phyloP scores from a whole-genome alignment of 2,113 vertebrate species.

The Pangasianodon gigas region DNA sequence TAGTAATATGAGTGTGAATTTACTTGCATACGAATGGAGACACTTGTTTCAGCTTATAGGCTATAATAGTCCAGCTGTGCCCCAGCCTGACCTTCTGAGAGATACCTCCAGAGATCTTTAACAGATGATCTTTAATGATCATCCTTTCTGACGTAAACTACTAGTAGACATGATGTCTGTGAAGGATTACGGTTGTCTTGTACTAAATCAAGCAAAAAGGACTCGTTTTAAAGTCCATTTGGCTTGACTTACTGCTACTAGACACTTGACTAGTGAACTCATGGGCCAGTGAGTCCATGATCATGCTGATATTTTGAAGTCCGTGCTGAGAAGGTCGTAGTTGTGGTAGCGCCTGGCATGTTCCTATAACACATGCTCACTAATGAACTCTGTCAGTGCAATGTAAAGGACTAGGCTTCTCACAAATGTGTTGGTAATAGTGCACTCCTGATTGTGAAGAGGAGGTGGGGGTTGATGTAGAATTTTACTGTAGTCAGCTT shows the following conservation, averaged over 20 bases:
- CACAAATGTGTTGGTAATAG: constrained; percentile 6
- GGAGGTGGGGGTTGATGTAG: background rate
- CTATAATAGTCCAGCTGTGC: background rate
- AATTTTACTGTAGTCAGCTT: background rate
- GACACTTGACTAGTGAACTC: constrained; percentile 20
- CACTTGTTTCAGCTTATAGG: background rate
- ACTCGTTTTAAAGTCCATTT: background rate
- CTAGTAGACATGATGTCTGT: background rate
- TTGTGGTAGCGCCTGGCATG: background rate
- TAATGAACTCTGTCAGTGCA: constrained; percentile 48
- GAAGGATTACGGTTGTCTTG: background rate
- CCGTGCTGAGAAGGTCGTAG: constrained; percentile 11
- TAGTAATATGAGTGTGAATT: background rate
- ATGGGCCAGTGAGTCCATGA: constrained; percentile 13
- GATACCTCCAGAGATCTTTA: background rate
- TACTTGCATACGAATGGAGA: background rate
- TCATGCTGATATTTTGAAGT: constrained; percentile 23
- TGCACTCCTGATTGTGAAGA: background rate
- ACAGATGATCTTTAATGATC: constrained; percentile 35
- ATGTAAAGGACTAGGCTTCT: background rate
- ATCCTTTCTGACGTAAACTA: constrained; percentile 17
- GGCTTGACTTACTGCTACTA: background rate
- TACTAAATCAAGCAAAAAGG: background rate
- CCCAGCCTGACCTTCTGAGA: background rate
- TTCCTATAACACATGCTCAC: constrained; percentile 37